Conservation (phyloP, 2,797 vertebrate species). For the Vultur gryphus region DNA sequence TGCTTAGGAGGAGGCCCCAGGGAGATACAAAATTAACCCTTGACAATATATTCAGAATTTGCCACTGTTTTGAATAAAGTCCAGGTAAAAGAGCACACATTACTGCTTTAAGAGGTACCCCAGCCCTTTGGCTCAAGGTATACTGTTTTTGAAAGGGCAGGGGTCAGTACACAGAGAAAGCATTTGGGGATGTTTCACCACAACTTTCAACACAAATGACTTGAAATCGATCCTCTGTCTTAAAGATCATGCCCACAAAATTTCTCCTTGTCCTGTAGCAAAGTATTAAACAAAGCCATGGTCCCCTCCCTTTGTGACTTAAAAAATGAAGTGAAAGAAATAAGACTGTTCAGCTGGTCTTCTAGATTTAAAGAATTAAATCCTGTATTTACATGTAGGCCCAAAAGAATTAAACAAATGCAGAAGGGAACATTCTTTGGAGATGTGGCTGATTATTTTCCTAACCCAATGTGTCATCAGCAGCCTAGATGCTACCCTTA, state of each 20-base stretch:
- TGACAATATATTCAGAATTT: background rate
- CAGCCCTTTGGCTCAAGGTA: background rate
- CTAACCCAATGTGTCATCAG: background rate
- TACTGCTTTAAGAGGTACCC: background rate
- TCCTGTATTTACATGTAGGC: background rate
- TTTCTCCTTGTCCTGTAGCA: background rate
- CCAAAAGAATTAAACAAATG: background rate
- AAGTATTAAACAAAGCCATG: background rate
- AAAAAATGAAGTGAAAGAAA: background rate
- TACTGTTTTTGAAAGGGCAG: background rate
- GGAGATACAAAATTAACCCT: background rate
- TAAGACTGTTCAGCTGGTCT: background rate
- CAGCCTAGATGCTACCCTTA: background rate
- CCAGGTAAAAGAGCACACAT: background rate
- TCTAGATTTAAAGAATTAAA: background rate
- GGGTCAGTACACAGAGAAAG: background rate
- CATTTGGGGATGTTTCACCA: background rate
- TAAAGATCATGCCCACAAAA: background rate
- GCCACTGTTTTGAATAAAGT: background rate
- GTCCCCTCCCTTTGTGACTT: background rate
- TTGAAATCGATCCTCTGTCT: background rate
- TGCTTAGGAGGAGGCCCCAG: background rate
- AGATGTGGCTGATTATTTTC: conserved; percentile 19
- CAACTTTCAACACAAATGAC: background rate
- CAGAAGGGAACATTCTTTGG: background rate